Conservation (phyloP, 2,888 invertebrate genomes). For the Bembecia ichneumoniformis region DNA sequence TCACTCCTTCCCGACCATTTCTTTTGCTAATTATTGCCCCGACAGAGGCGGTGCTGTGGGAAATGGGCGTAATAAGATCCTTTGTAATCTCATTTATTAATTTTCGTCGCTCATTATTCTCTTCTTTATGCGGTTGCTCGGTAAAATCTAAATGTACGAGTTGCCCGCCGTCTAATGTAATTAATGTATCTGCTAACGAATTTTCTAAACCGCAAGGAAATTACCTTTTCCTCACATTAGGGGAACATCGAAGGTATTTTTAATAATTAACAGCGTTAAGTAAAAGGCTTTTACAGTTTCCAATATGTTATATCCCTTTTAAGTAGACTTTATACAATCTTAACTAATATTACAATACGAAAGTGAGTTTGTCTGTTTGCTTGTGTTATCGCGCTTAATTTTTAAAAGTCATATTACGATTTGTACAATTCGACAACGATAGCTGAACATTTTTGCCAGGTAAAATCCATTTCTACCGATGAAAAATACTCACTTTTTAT, state of each 20-base stretch:
- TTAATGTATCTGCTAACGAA: neutral
- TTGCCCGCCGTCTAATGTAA: constrained; percentile 12
- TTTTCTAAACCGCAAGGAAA: neutral
- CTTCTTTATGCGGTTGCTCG: constrained; percentile 25
- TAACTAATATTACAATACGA: too few species aligned
- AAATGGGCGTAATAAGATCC: constrained; percentile 57
- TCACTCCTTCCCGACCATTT: constrained; percentile 29
- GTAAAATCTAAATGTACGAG: constrained; percentile 36
- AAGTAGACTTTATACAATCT: too few species aligned
- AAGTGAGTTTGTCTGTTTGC: too few species aligned
- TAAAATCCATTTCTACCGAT: too few species aligned
- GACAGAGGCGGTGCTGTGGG: constrained; percentile 36
- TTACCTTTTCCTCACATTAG: neutral
- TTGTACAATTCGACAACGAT: too few species aligned
- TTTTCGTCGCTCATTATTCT: constrained; percentile 40
- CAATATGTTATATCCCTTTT: too few species aligned
- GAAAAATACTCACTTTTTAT: too few species aligned
- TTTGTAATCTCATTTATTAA: constrained; percentile 54
- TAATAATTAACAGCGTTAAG: neutral
- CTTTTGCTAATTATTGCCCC: constrained; percentile 51
- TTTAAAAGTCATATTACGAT: too few species aligned
- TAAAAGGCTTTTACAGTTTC: too few species aligned
- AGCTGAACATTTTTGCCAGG: too few species aligned
- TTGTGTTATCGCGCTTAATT: too few species aligned
- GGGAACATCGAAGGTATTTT: constrained; percentile 1